Percentiles rank a stretch among this genome's conserved stretches.
These are phyloP conservation scores for Liolophura sinensis DNA, from an alignment of 1,140 invertebrate genomes.

Conservation along the genomic window DNA sequence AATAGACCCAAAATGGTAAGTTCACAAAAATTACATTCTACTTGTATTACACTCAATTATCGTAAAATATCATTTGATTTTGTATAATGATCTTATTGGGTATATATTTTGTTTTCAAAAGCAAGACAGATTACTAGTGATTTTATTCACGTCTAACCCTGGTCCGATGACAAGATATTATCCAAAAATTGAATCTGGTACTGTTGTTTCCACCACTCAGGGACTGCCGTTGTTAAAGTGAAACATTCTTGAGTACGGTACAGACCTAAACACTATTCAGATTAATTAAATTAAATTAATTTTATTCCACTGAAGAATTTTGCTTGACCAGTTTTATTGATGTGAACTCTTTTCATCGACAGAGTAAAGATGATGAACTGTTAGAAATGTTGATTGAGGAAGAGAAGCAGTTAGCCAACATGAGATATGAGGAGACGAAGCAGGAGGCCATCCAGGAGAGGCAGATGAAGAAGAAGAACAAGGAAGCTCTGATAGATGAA, in stretches of 20 bases:
- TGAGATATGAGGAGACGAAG: conserved; percentile 66
- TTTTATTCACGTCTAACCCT: too few relatives aligned
- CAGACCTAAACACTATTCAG: too few relatives aligned
- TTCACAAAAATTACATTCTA: conserved; percentile 3
- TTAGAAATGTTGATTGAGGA: conserved; percentile 86
- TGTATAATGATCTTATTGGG: not conserved
- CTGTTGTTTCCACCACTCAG: too few relatives aligned
- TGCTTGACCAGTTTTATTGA: not conserved
- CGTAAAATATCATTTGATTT: too few relatives aligned
- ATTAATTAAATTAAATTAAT: too few relatives aligned
- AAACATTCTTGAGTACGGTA: too few relatives aligned
- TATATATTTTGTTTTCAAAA: too few relatives aligned
- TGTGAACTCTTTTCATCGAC: conserved; percentile 6
- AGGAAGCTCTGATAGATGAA: conserved; percentile 91
- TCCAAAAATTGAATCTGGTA: too few relatives aligned
- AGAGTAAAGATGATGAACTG: conserved; percentile 63
- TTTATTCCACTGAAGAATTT: not conserved
- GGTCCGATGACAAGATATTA: too few relatives aligned
- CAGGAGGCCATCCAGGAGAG: conserved; percentile 70
- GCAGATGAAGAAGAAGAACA: conserved; percentile 79
- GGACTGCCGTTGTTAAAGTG: too few relatives aligned
- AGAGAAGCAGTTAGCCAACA: conserved; percentile 62
- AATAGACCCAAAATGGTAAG: conserved; percentile 64
- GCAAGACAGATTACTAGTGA: too few relatives aligned
- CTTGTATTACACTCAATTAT: not conserved